Evolutionary conservation across 1,140 invertebrate genomes (phyloP), one percentile per base, ranked within the genome.

Genomic region (Meteorus sp.): DNA sequence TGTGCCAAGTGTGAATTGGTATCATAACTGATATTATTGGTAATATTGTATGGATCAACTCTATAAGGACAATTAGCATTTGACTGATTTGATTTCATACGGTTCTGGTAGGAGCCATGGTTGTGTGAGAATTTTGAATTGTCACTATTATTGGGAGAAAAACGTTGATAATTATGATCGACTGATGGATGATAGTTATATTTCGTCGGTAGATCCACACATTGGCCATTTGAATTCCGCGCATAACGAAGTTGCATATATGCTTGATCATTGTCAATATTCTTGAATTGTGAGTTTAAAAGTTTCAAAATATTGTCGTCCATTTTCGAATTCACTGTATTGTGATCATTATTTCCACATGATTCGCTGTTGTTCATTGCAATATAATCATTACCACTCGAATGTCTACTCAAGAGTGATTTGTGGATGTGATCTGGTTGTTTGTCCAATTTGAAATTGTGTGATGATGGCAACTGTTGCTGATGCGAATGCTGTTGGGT

Each of bases 381-480:
- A 5, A 62, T 43, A 35, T 69, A 74, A 23, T 78, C 74, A 43
- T 66, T 70, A 3, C 68, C 50, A 22, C 64, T 64, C 7, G 74
- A 56, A 59, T 72, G 76, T 33, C 70, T 65, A 50, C 68, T 71
- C 11, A 74, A 60, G 29, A 65, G 29, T 47, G 68, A 69, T 59
- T 79, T 79, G 27, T 72, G 76, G 55, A 69, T 66, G 57, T 76
- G 75, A 51, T 73, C 64, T 50, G 64, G 64, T 52, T 64, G 50
- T 65, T 68, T 67, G 43, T 68, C 71, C 29, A 63, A 27, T 45
- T 73, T 75, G 56, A 65, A 72, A 41, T 44, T 61, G 35, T 63
- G 64, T 33, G 63, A 23, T 29, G 62, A 60, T 35, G 60, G 52
- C 22, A 68, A 60, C 11, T 55, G 64, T 25, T 65, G 63, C n/a